A percentile compares a stretch with the other conserved stretches of the same genome.
These are phyloP conservation scores for Halocynthia aurantium DNA, from an alignment of 23 tunicate species.

Conservation along the genomic window DNA sequence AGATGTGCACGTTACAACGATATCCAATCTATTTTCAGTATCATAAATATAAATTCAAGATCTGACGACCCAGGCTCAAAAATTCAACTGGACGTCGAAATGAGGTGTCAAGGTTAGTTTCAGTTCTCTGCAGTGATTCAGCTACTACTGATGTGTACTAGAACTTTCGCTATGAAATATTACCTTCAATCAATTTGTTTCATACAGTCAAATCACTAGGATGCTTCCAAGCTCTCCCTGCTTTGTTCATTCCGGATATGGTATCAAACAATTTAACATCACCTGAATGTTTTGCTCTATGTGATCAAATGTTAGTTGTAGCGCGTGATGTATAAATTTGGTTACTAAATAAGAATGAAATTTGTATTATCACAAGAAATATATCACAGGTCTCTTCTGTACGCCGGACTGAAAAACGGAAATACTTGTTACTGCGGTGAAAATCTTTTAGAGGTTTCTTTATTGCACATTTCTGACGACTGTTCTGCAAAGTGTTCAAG, in stretches of 20 bases:
- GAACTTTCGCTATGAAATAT: too few species aligned
- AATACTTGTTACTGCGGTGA: not conserved
- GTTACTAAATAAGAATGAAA: not conserved
- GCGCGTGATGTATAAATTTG: not conserved
- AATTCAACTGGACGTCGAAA: too few species aligned
- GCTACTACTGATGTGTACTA: too few species aligned
- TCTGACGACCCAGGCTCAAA: too few species aligned
- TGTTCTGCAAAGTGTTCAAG: not conserved
- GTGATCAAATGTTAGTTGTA: conserved; percentile 4
- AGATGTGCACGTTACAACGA: too few species aligned
- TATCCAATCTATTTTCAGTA: too few species aligned
- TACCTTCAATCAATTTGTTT: too few species aligned
- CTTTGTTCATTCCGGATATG: not conserved
- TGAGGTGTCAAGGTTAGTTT: too few species aligned
- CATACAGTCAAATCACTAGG: conserved; percentile 1
- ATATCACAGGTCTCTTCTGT: not conserved
- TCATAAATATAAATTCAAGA: too few species aligned
- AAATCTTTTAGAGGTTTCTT: not conserved
- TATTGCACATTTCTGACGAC: not conserved
- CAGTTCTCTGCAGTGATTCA: too few species aligned
- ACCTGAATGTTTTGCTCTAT: not conserved
- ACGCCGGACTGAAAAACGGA: not conserved
- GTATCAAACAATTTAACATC: not conserved
- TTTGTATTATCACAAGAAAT: not conserved
- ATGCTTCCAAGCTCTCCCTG: conserved; percentile 4